These are phyloP conservation scores for Dorcus parallelipipedus DNA, from an alignment of 2,888 invertebrate species.

Conservation along the genomic window DNA sequence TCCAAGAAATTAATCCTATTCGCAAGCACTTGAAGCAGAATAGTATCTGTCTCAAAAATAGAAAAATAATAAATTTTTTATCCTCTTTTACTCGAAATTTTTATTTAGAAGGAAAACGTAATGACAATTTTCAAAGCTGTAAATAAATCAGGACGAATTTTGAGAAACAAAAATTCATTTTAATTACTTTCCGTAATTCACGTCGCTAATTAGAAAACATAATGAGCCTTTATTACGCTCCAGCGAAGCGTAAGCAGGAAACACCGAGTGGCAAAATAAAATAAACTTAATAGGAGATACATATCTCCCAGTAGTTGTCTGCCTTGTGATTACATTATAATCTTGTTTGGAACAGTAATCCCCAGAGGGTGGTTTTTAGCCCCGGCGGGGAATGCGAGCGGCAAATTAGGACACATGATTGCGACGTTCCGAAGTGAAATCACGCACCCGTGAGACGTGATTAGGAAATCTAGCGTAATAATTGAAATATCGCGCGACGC, in stretches of 20 bases:
- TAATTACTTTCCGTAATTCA: too few species aligned
- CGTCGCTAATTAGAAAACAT: too few species aligned
- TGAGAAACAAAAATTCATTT: too few species aligned
- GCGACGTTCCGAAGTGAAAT: conserved; percentile 31
- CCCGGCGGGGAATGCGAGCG: conserved; percentile 17
- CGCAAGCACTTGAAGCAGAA: too few species aligned
- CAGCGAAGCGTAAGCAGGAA: conserved; percentile 1
- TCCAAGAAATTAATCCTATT: too few species aligned
- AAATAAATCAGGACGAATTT: too few species aligned
- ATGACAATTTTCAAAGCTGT: too few species aligned
- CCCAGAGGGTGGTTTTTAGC: conserved; percentile 29
- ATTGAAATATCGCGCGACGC: conserved; percentile 42
- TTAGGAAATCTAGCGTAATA: conserved; percentile 48
- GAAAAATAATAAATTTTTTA: too few species aligned
- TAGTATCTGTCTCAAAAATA: too few species aligned
- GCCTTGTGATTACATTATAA: conserved; percentile 39
- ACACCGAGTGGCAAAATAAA: conserved; percentile 9
- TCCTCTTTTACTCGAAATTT: too few species aligned
- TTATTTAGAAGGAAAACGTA: too few species aligned
- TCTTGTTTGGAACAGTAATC: conserved; percentile 39
- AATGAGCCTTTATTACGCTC: too few species aligned
- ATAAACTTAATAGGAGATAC: conserved; percentile 15
- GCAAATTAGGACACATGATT: conserved; percentile 12
- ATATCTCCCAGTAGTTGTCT: conserved; percentile 15
- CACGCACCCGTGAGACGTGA: conserved; percentile 45